A percentile compares a stretch with the other conserved stretches of the same genome.
Conservation (phyloP, 2,113 vertebrate species). For the Chrysochloris asiatica region DNA sequence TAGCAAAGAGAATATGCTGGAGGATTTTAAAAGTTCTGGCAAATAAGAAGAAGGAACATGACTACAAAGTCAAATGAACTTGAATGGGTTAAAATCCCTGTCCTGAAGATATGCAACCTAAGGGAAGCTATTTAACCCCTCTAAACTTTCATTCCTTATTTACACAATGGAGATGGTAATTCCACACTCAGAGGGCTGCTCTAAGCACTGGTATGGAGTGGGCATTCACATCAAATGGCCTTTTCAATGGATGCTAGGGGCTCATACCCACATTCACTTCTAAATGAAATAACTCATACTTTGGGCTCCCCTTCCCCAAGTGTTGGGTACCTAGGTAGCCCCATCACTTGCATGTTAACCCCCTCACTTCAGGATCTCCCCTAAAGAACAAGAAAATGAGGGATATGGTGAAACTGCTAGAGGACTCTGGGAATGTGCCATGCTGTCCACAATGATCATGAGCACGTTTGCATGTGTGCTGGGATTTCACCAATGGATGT, state of each 20-base stretch:
- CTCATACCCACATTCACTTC: background rate
- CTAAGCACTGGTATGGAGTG: background rate
- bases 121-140: background rate
- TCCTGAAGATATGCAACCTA: background rate
- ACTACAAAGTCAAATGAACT: background rate
- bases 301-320: no score
- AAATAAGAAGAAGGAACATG: background rate
- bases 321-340: background rate
- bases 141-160: background rate
- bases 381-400: background rate
- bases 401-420: fast-evolving
- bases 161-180: background rate
- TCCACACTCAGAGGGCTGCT: background rate
- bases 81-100: background rate
- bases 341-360: background rate
- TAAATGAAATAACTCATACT: background rate
- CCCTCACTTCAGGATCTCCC: background rate
- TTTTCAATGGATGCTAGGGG: background rate
- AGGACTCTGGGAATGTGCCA: background rate
- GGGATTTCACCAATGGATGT: background rate
- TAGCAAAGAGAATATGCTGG: background rate
- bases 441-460: background rate
- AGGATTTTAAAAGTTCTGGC: background rate
- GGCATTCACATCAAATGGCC: background rate
- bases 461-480: background rate